These are phyloP conservation scores for Molossus alvarezi DNA, from an alignment of 2,797 vertebrate species.

Conservation along the genomic window DNA sequence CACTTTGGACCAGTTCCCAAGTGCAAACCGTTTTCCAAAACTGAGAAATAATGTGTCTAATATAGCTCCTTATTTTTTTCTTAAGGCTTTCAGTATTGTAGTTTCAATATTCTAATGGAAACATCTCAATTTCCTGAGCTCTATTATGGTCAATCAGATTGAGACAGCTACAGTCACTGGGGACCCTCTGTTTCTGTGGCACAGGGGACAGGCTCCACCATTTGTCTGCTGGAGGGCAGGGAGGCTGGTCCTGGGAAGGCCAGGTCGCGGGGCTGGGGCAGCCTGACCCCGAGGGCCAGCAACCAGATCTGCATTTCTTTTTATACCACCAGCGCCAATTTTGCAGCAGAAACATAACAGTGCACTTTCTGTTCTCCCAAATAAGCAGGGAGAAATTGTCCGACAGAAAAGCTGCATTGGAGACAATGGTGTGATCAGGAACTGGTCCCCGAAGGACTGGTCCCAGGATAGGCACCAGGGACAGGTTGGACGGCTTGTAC, in stretches of 20 bases:
- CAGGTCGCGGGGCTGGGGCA: conserved; percentile 45
- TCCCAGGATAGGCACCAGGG: neutral
- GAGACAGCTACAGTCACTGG: too few species aligned
- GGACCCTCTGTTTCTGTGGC: neutral
- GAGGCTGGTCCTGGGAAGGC: rapidly evolving
- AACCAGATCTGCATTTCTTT: conserved; percentile 47
- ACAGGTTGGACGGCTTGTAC: neutral
- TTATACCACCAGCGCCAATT: neutral
- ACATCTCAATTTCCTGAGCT: neutral
- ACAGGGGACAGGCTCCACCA: rapidly evolving
- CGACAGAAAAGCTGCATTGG: neutral
- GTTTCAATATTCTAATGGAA: neutral
- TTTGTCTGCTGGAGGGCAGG: neutral
- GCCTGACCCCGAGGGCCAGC: conserved; percentile 88
- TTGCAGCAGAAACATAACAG: conserved; percentile 3
- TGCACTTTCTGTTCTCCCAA: conserved; percentile 39
- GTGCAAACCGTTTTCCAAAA: neutral
- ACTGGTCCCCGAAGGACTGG: neutral
- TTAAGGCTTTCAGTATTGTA: neutral
- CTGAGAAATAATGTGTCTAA: neutral
- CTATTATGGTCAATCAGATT: neutral
- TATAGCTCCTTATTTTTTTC: neutral
- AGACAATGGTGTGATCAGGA: neutral
- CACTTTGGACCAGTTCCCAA: neutral
- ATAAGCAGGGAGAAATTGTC: conserved; percentile 14